Percentiles rank a stretch among this genome's conserved stretches.
phyloP scores from a whole-genome alignment of 2,888 invertebrate genomes.

The Phyto melanocephala region DNA sequence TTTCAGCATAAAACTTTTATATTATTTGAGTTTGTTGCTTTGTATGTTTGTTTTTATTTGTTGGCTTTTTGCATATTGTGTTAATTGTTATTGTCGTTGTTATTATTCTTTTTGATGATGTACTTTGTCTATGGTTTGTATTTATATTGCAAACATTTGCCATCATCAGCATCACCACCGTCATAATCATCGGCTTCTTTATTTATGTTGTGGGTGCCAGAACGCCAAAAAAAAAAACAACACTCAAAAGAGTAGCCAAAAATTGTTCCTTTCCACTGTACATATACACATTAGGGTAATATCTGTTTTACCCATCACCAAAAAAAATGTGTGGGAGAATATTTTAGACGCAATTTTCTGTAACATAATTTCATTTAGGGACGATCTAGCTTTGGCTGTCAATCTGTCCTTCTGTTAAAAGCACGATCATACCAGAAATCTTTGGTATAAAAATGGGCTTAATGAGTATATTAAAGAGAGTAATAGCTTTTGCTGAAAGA shows the following conservation, averaged over 20 bases:
- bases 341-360: too few species aligned
- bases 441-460: too few species aligned
- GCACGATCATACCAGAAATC: too few species aligned
- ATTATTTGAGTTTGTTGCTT: not conserved
- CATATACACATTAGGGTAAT: not conserved
- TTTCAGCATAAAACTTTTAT: slow-evolving; percentile 12
- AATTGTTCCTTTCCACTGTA: not conserved
- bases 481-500: too few species aligned
- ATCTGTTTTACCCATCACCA: too few species aligned
- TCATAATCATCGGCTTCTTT: slow-evolving; percentile 1
- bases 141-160: slow-evolving; percentile 58
- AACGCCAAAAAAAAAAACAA: not conserved
- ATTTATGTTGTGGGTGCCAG: slow-evolving; percentile 40
- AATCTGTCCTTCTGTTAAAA: too few species aligned
- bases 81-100: slow-evolving; percentile 50
- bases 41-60: not conserved
- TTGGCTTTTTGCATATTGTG: slow-evolving; percentile 46
- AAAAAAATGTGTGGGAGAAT: too few species aligned
- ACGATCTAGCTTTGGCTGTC: too few species aligned
- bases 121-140: slow-evolving; percentile 42
- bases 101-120: slow-evolving; percentile 22
- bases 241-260: not conserved
- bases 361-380: too few species aligned
- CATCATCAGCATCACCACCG: slow-evolving; percentile 26
- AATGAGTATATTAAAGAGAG: too few species aligned